These are phyloP conservation scores for Atta colombica DNA, from an alignment of 1,140 invertebrate species.

Conservation along the genomic window DNA sequence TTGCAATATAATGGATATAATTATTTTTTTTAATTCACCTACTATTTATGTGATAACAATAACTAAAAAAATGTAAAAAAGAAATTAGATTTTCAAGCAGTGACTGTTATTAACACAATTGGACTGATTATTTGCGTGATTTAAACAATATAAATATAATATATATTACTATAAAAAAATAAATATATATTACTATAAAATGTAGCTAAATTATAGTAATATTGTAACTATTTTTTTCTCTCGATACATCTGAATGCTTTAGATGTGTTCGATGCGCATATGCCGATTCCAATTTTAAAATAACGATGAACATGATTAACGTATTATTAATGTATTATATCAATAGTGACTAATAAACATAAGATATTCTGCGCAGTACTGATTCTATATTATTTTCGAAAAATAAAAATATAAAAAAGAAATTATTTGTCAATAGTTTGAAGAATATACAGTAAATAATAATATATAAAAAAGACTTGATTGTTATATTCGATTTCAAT, in stretches of 20 bases:
- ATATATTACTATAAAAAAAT: no score
- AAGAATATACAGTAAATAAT: not conserved
- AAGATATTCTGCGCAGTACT: not conserved
- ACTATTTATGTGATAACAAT: no score
- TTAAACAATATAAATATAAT: no score
- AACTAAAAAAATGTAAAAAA: no score
- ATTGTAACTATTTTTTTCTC: no score
- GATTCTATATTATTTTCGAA: not conserved
- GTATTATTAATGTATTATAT: not conserved
- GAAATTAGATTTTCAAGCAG: no score
- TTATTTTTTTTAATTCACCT: no score
- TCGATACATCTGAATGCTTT: not conserved
- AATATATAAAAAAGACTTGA: not conserved
- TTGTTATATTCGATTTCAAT: not conserved
- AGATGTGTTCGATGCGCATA: not conserved
- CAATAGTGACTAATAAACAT: not conserved
- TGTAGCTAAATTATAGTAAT: no score
- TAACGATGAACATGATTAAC: not conserved
- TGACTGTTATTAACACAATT: no score
- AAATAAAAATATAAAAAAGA: not conserved
- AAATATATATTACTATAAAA: no score
- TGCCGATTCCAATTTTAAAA: not conserved
- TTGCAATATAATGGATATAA: no score
- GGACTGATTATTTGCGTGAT: no score
- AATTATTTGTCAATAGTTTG: not conserved